phyloP scores from a whole-genome alignment of 1,140 invertebrate species.

The Panonychus citri region DNA sequence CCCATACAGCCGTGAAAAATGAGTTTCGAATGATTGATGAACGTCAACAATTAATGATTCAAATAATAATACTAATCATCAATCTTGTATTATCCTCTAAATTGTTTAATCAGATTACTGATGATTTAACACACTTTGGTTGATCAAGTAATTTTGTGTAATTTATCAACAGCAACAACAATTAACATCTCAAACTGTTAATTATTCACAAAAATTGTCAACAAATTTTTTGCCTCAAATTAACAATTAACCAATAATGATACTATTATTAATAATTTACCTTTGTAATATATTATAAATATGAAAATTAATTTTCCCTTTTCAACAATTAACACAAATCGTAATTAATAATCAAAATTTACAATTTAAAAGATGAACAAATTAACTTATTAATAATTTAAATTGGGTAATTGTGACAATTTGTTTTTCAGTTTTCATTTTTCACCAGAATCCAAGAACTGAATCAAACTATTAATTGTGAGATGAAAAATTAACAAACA shows the following conservation, averaged over 20 bases:
- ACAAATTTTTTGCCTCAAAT: no score
- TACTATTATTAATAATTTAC: neutral
- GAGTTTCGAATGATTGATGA: no score
- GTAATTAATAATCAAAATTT: neutral
- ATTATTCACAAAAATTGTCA: no score
- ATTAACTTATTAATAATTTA: neutral
- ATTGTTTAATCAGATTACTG: no score
- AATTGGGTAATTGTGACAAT: no score
- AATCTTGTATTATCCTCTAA: neutral
- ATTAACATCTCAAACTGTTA: no score
- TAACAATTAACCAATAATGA: no score
- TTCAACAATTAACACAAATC: neutral
- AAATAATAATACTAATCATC: constrained; percentile 24
- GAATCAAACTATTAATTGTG: neutral
- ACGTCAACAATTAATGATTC: neutral
- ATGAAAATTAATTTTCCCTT: neutral
- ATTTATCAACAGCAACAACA: no score
- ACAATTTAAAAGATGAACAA: neutral
- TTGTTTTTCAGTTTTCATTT: no score
- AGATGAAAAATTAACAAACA: neutral
- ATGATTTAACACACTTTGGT: no score
- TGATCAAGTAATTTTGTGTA: no score
- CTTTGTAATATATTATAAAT: neutral
- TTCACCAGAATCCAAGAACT: neutral
- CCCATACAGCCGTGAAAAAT: no score